A percentile compares a stretch with the other conserved stretches of the same genome.
These are phyloP conservation scores for Agrochola lychnidis DNA, from an alignment of 2,888 invertebrate species.

Conservation along the genomic window DNA sequence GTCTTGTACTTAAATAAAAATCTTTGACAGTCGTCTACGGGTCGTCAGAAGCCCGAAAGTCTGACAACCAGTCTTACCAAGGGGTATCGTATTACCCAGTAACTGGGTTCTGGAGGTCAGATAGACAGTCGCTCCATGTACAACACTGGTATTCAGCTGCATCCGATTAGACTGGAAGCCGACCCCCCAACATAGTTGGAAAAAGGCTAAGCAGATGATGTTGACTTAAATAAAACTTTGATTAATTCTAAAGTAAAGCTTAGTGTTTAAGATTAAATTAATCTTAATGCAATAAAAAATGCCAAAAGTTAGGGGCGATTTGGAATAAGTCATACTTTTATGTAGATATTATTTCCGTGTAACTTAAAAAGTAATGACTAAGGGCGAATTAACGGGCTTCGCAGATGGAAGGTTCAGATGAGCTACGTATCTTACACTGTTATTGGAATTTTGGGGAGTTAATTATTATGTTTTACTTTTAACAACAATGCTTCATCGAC, in stretches of 20 bases:
- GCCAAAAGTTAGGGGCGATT: conserved; percentile 8
- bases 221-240: conserved; percentile 28
- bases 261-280: conserved; percentile 41
- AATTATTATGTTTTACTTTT: conserved; percentile 13
- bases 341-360: conserved; percentile 32
- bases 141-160: too few relatives aligned
- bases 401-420: conserved; percentile 29
- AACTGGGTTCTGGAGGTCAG: too few relatives aligned
- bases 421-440: conserved; percentile 22
- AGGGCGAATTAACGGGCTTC: conserved; percentile 44
- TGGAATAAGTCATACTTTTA: conserved; percentile 6
- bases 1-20: conserved; percentile 50
- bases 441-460: conserved; percentile 26
- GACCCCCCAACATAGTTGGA: too few relatives aligned
- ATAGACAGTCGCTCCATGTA: too few relatives aligned
- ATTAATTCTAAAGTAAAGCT: conserved; percentile 56
- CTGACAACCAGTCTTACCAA: too few relatives aligned
- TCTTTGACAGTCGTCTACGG: background rate
- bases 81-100: too few relatives aligned
- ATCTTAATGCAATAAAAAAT: conserved; percentile 18
- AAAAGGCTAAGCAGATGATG: too few relatives aligned
- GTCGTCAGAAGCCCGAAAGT: too few relatives aligned
- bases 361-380: conserved; percentile 61
- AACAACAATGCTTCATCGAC: conserved; percentile 22
- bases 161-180: too few relatives aligned